Conservation (phyloP, 2,888 invertebrate genomes). For the Napeogenes sylphis region DNA sequence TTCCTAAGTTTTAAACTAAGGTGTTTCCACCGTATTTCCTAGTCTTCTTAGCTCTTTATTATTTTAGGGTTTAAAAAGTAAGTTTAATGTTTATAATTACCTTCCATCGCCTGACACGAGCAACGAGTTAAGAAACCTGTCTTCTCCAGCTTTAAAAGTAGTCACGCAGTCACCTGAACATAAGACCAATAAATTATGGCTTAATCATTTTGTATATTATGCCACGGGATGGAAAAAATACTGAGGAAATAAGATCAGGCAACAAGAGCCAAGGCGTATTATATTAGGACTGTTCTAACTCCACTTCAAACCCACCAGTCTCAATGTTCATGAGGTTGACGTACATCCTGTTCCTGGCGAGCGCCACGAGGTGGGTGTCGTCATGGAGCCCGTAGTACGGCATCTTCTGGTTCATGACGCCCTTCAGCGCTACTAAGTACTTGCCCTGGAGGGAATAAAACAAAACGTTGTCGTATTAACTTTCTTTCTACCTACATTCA, state of each 20-base stretch:
- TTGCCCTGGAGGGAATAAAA: conserved; percentile 54
- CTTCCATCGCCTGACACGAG: conserved; percentile 92
- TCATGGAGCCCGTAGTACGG: conserved; percentile 92
- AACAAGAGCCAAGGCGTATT: no score
- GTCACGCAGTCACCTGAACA: conserved; percentile 84
- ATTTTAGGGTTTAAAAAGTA: no score
- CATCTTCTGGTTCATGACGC: conserved; percentile 96
- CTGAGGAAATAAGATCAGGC: no score
- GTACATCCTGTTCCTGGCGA: conserved; percentile 92
- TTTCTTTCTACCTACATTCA: not conserved
- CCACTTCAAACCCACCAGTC: conserved; percentile 69
- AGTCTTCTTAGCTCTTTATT: no score
- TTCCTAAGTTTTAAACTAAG: not conserved
- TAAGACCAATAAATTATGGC: not conserved
- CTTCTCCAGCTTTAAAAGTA: conserved; percentile 94
- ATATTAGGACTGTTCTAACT: no score
- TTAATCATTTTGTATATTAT: no score
- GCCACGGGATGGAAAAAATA: no score
- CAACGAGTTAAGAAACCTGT: conserved; percentile 91
- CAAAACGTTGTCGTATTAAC: no score
- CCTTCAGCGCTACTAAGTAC: conserved; percentile 85
- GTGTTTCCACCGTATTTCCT: no score
- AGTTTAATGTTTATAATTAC: conserved; percentile 52
- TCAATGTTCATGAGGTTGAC: conserved; percentile 91
- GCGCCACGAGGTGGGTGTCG: conserved; percentile 85